Evolutionary conservation across 2,888 invertebrate genomes (phyloP).

Genomic region (Eremobia ochroleuca): DNA sequence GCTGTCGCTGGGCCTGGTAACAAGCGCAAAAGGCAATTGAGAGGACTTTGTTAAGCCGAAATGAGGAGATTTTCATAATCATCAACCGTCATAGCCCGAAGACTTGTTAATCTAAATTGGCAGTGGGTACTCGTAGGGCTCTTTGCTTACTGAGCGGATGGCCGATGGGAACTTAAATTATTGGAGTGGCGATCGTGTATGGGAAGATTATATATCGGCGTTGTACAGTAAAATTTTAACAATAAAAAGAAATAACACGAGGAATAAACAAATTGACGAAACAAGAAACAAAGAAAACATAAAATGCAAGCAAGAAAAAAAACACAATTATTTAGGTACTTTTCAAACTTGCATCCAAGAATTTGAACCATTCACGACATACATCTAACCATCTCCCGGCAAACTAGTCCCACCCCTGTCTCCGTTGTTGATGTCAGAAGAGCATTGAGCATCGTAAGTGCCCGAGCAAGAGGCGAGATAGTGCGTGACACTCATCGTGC

Average conservation of each 20-base stretch:
- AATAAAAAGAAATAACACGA: not conserved
- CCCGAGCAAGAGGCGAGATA: not conserved
- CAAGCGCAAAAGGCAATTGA: not conserved
- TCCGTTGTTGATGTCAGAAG: not conserved
- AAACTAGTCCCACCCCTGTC: no score
- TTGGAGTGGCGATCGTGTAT: not conserved
- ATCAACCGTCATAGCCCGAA: not conserved
- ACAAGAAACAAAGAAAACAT: not conserved
- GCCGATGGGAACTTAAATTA: not conserved
- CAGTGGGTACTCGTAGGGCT: not conserved
- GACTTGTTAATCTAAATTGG: not conserved
- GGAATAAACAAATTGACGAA: not conserved
- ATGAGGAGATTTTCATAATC: not conserved
- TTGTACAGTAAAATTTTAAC: not conserved
- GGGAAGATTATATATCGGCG: not conserved
- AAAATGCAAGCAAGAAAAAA: not conserved
- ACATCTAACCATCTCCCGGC: not conserved
- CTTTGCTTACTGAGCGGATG: not conserved
- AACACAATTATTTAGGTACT: not conserved
- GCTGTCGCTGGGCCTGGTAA: not conserved
- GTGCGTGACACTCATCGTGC: not conserved
- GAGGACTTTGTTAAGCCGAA: not conserved
- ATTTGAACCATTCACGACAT: not conserved
- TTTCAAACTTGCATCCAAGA: not conserved
- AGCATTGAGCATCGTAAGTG: not conserved